Conservation (phyloP, 2,113 vertebrate genomes). For the Gyps fulvus region DNA sequence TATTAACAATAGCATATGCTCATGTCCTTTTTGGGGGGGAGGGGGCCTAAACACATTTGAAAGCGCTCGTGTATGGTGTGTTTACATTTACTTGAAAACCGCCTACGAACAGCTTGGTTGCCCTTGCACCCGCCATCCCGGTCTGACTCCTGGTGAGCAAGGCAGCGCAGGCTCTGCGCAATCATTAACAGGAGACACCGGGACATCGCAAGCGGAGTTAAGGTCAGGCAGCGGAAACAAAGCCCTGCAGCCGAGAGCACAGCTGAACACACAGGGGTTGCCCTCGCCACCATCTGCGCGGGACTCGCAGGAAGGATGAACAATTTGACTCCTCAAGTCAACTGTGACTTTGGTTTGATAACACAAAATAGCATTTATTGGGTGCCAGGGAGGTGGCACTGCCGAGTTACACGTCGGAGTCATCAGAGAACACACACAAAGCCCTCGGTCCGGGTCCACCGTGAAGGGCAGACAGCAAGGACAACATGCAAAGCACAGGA, state of each 20-base stretch:
- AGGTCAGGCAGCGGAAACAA: background rate
- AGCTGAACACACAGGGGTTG: fast-evolving
- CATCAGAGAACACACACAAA: background rate
- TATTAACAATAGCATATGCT: background rate
- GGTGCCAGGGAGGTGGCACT: background rate
- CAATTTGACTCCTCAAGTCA: fast-evolving
- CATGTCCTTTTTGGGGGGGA: fast-evolving
- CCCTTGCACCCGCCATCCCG: background rate
- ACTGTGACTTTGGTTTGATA: fast-evolving
- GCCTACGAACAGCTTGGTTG: fast-evolving
- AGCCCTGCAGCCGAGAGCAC: background rate
- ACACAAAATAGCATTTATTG: fast-evolving
- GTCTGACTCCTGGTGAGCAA: background rate
- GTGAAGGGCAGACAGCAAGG: background rate
- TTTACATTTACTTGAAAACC: background rate
- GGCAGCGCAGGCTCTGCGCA: background rate
- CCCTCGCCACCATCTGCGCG: fast-evolving
- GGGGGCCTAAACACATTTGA: background rate
- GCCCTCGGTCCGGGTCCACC: fast-evolving
- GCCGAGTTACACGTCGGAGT: fast-evolving
- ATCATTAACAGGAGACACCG: fast-evolving
- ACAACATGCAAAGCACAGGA: fast-evolving
- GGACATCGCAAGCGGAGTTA: fast-evolving
- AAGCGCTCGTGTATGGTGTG: background rate
- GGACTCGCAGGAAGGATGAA: fast-evolving